Conservation (phyloP, 2,113 vertebrate species). For the Peucedramus taeniatus region DNA sequence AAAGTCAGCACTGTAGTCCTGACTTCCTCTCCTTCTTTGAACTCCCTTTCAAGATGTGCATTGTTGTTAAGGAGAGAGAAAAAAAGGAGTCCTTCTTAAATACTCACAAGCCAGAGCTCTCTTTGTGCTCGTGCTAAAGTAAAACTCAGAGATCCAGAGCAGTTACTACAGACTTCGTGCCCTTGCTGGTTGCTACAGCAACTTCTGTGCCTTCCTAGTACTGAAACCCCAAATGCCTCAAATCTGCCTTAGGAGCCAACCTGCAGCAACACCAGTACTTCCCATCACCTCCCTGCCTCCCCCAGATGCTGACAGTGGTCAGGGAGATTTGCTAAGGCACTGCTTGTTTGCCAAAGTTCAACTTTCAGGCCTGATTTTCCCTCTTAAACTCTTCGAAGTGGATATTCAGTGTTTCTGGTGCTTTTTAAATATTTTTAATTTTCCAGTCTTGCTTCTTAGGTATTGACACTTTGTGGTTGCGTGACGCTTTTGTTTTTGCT, state of each 20-base stretch:
- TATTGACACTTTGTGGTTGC: neutral
- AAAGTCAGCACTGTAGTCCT: neutral
- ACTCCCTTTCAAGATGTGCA: neutral
- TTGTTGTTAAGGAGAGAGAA: neutral
- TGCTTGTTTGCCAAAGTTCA: neutral
- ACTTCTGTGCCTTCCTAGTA: neutral
- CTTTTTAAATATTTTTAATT: neutral
- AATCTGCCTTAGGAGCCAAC: neutral
- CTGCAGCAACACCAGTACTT: neutral
- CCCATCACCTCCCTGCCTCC: neutral
- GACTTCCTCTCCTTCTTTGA: neutral
- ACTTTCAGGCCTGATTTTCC: neutral
- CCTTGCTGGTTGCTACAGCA: neutral
- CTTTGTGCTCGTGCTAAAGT: neutral
- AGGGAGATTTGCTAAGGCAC: neutral
- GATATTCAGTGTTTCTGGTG: fast-evolving
- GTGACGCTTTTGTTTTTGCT: neutral
- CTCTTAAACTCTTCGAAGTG: neutral
- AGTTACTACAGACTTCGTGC: neutral
- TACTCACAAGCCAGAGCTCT: neutral
- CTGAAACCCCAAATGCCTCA: neutral
- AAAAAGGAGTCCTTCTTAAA: neutral
- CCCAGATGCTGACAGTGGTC: neutral
- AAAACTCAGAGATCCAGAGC: neutral
- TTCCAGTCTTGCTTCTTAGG: neutral